These are phyloP conservation scores for Euwallacea similis DNA, from an alignment of 1,140 invertebrate genomes.

Conservation along the genomic window DNA sequence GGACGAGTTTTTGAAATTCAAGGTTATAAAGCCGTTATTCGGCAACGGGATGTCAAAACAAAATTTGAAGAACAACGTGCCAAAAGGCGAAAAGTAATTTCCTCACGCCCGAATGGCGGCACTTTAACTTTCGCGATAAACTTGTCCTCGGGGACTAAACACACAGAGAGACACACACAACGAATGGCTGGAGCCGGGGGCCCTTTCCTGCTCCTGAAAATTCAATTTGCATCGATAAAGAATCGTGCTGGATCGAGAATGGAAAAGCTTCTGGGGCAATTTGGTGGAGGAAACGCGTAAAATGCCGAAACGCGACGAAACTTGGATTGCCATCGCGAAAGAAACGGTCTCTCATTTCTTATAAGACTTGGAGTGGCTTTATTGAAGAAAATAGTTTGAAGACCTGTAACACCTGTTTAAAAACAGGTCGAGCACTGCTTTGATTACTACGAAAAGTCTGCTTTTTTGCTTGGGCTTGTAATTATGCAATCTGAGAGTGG, in stretches of 20 bases:
- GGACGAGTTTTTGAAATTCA: no score
- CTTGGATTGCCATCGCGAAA: background rate
- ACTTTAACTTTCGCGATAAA: constrained; percentile 25
- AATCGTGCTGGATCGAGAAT: constrained; percentile 9
- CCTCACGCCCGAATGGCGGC: constrained; percentile 1
- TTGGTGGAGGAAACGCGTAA: background rate
- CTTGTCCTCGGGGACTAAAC: constrained; percentile 22
- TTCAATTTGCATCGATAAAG: constrained; percentile 26
- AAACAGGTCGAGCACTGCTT: no score
- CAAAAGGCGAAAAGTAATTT: constrained; percentile 14
- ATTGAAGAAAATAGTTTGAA: no score
- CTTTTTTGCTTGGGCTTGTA: no score
- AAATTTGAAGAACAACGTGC: background rate
- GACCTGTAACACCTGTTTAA: no score
- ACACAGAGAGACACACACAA: constrained; percentile 10
- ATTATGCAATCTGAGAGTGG: no score
- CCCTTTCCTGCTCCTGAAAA: constrained; percentile 14
- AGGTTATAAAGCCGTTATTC: no score
- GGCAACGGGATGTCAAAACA: no score
- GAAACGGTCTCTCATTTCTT: no score
- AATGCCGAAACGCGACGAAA: constrained; percentile 3
- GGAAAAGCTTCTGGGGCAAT: constrained; percentile 8
- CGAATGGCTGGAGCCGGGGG: constrained; percentile 12
- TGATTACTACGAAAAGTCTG: no score
- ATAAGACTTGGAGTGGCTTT: no score